phyloP scores from a whole-genome alignment of 2,797 vertebrate genomes.

The Falco biarmicus region DNA sequence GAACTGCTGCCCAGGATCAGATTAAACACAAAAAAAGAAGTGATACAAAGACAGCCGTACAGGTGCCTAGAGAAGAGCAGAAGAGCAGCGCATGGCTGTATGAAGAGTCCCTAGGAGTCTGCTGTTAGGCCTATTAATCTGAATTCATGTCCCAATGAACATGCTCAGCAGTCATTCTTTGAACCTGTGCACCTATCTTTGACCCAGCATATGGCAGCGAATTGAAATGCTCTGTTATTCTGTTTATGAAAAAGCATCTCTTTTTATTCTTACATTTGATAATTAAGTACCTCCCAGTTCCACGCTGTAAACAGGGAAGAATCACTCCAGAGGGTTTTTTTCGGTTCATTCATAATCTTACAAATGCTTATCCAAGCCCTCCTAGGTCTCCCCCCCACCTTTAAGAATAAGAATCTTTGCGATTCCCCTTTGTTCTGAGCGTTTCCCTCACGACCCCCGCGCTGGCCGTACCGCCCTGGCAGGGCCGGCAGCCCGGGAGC shows the following conservation, averaged over 20 bases:
- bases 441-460: not conserved
- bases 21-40: not conserved
- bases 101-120: not conserved
- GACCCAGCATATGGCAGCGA: accelerated
- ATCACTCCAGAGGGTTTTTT: too few species aligned
- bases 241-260: not conserved
- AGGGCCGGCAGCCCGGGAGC: not conserved
- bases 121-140: not conserved
- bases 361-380: not conserved
- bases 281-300: too few species aligned
- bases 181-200: accelerated
- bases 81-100: accelerated
- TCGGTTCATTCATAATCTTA: too few species aligned
- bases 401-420: too few species aligned
- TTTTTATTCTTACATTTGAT: too few species aligned
- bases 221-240: not conserved
- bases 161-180: accelerated
- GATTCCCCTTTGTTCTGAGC: too few species aligned
- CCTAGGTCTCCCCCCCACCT: accelerated
- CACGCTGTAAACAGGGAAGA: not conserved
- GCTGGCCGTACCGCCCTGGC: too few species aligned
- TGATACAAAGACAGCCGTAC: accelerated
- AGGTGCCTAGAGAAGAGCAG: not conserved
- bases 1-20: not conserved
- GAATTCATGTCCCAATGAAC: not conserved